Evolutionary conservation across 1,140 invertebrate genomes (phyloP).

Genomic region (Drepana arcuata): DNA sequence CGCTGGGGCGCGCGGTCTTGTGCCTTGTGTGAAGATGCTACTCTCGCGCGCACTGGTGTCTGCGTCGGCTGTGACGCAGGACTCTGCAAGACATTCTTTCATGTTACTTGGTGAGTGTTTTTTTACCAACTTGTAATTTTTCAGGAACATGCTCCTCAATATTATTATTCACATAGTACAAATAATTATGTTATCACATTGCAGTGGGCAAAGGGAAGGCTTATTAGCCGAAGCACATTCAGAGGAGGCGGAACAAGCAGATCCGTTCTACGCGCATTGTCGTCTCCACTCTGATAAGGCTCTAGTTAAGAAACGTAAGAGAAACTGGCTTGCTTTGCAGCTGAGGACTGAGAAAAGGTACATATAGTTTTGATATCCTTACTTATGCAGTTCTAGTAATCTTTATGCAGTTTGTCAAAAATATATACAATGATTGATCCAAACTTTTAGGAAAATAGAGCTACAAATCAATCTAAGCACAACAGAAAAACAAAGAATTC

Average conservation of each 20-base stretch:
- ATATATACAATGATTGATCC: too few relatives aligned
- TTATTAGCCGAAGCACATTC: constrained; percentile 93
- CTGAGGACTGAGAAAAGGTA: constrained; percentile 82
- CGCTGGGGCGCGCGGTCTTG: constrained; percentile 95
- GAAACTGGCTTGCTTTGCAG: constrained; percentile 92
- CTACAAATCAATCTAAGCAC: constrained; percentile 67
- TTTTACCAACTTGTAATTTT: too few relatives aligned
- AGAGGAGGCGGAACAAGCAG: constrained; percentile 94
- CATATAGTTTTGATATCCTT: too few relatives aligned
- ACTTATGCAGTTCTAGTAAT: too few relatives aligned
- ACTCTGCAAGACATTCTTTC: constrained; percentile 97
- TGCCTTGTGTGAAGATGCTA: constrained; percentile 88
- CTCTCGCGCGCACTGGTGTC: constrained; percentile 92
- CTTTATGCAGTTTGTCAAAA: too few relatives aligned
- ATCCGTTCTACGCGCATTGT: constrained; percentile 98
- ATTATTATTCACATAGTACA: too few relatives aligned
- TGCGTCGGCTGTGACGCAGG: constrained; percentile 98
- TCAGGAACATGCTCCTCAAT: too few relatives aligned
- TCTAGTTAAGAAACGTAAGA: constrained; percentile 82
- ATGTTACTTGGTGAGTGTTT: constrained; percentile 90
- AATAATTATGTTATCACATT: constrained; percentile 18
- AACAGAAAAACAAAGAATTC: constrained; percentile 81
- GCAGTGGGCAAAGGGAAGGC: constrained; percentile 93
- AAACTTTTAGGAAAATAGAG: constrained; percentile 56
- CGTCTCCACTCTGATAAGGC: constrained; percentile 91